Conservation (phyloP, 2,888 invertebrate genomes). For the Brachyopa scutellaris region DNA sequence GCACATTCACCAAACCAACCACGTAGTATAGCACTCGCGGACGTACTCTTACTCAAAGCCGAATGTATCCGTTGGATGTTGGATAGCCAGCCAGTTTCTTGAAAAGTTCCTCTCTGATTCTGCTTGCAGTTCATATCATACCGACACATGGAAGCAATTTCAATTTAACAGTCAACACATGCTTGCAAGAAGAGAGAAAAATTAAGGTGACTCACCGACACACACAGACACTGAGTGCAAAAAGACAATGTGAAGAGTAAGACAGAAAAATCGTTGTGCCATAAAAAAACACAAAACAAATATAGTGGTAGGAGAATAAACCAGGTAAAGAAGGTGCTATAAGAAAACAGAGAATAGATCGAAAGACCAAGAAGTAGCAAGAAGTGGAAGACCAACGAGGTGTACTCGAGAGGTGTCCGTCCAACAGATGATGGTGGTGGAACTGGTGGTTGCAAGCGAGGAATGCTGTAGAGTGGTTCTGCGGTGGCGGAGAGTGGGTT, state of each 20-base stretch:
- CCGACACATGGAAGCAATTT: background rate
- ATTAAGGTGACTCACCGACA: slow-evolving; percentile 40
- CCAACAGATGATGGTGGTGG: slow-evolving; percentile 46
- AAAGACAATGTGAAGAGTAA: slow-evolving; percentile 4
- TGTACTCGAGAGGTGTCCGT: slow-evolving; percentile 50
- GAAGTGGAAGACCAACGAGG: slow-evolving; percentile 28
- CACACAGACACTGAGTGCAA: slow-evolving; percentile 15
- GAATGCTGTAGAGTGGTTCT: slow-evolving; percentile 50
- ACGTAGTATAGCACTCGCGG: slow-evolving; percentile 36
- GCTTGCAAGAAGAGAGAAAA: slow-evolving; percentile 3
- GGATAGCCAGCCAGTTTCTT: slow-evolving; percentile 10
- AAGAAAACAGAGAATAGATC: slow-evolving; percentile 24
- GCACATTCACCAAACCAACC: slow-evolving; percentile 21
- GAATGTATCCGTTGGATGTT: slow-evolving; percentile 45
- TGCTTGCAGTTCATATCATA: no score
- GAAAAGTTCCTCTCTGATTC: slow-evolving; percentile 37
- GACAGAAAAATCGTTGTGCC: slow-evolving; percentile 10
- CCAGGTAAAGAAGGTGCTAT: no score
- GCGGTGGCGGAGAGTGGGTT: slow-evolving; percentile 59
- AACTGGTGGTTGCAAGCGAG: slow-evolving; percentile 45
- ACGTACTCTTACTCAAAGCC: slow-evolving; percentile 18
- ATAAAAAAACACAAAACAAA: slow-evolving; percentile 19
- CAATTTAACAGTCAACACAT: no score
- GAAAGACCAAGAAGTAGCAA: slow-evolving; percentile 30
- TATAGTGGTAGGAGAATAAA: slow-evolving; percentile 3